Evolutionary conservation across 2,797 vertebrate genomes (phyloP).

Genomic region (Myoxocephalus aenaeus): DNA sequence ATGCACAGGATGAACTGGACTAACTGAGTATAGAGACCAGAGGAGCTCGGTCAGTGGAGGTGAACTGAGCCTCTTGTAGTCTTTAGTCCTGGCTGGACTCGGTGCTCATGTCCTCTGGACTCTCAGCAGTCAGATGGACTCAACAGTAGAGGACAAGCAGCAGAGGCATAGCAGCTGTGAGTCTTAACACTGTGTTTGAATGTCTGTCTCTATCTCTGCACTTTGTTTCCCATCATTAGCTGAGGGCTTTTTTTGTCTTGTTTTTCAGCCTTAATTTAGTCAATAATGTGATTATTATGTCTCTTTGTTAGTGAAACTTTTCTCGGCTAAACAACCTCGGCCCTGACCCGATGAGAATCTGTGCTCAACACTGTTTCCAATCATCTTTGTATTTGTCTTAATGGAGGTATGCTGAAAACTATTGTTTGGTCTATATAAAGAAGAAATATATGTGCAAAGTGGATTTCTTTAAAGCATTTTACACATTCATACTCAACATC

Average conservation of each 20-base stretch:
- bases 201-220: background rate
- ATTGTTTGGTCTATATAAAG: no score
- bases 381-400: no score
- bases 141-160: background rate
- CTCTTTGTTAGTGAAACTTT: background rate
- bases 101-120: background rate
- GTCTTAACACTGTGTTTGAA: background rate
- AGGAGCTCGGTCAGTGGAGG: background rate
- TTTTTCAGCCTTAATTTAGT: background rate
- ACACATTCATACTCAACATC: no score
- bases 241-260: background rate
- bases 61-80: constrained; percentile 1
- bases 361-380: no score
- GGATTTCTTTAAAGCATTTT: no score
- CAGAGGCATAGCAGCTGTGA: background rate
- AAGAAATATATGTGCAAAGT: no score
- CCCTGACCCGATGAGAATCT: no score
- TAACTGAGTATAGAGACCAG: constrained; percentile 10
- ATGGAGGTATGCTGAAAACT: no score
- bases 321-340: background rate
- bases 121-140: background rate
- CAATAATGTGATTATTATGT: no score
- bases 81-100: background rate
- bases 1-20: background rate
- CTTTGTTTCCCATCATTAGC: background rate